Base-by-base conservation (phyloP, 2,888 invertebrate species). In the Caenorhabditis panamensis region DNA sequence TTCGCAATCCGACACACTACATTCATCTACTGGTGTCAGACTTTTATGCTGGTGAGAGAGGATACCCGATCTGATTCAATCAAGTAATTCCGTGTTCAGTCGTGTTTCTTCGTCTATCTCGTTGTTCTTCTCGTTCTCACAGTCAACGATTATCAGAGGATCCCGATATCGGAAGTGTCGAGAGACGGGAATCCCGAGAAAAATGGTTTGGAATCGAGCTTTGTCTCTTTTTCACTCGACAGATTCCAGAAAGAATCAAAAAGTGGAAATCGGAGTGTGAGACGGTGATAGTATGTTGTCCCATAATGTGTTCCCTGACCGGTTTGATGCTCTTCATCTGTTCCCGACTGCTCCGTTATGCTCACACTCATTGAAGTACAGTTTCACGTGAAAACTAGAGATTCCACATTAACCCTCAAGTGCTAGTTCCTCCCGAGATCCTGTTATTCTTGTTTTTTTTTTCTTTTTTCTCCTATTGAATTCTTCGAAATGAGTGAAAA, bases 401-500 rank as follows among this genome's bases (percentile, higher is more conserved):
- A n/a, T n/a, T n/a, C n/a, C n/a, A n/a, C n/a, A n/a, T n/a, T n/a
- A n/a, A n/a, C n/a, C n/a, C n/a, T n/a, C n/a, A n/a, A n/a, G n/a
- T n/a, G n/a, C n/a, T n/a, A n/a, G n/a, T n/a, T n/a, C n/a, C n/a
- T n/a, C n/a, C n/a, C n/a, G n/a, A n/a, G n/a, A n/a, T n/a, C n/a
- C n/a, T n/a, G n/a, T n/a, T n/a, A n/a, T n/a, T n/a, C n/a, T n/a
- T n/a, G n/a, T 61, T 9, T 61, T 13, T 37, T 61, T 47, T 28
- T 47, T 49, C 47, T n/a, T 61, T 26, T 44, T 28, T 24, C n/a
- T 22, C 13, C n/a, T n/a, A n/a, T n/a, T n/a, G n/a, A n/a, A n/a
- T 47, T 61, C 31, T 37, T 54, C 26, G 24, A 37, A 53, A 62
- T 63, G 56, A 26, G 49, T 53, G 36, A 44, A 44, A 64, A 66